phyloP scores from a whole-genome alignment of 2,888 invertebrate genomes.

The Amphiduros pacificus region DNA sequence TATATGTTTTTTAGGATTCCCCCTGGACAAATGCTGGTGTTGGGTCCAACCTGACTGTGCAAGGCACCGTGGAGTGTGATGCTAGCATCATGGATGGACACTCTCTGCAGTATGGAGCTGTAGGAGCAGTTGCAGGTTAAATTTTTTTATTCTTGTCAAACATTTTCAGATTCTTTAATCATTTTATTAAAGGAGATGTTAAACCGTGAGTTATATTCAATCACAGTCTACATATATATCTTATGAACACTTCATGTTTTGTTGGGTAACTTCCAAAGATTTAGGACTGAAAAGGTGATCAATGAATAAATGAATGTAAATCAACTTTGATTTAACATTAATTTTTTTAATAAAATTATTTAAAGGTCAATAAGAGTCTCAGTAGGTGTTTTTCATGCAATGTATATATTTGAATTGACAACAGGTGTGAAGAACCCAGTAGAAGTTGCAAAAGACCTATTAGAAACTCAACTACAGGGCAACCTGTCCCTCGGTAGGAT shows the following conservation, averaged over 20 bases:
- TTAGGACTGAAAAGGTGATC: too few relatives aligned
- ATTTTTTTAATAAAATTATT: too few relatives aligned
- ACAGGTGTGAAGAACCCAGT: conserved; percentile 61
- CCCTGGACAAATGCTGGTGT: conserved; percentile 87
- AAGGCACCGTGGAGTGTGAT: conserved; percentile 92
- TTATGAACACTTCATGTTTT: conserved; percentile 32
- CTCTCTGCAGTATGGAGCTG: conserved; percentile 78
- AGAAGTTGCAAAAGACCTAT: conserved; percentile 68
- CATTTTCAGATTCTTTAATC: background rate
- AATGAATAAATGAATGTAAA: too few relatives aligned
- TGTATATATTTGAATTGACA: conserved; percentile 20
- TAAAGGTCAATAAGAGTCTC: too few relatives aligned
- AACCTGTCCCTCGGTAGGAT: conserved; percentile 76
- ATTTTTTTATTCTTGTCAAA: background rate
- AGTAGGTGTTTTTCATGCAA: too few relatives aligned
- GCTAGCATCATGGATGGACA: conserved; percentile 93
- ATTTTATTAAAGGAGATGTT: too few relatives aligned
- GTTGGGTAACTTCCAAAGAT: too few relatives aligned
- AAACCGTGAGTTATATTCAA: background rate
- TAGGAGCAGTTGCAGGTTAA: conserved; percentile 74
- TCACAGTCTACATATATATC: background rate
- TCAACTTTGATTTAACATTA: too few relatives aligned
- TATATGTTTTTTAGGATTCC: conserved; percentile 66
- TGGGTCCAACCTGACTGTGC: conserved; percentile 89
- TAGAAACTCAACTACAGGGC: conserved; percentile 73